Conservation (phyloP, 2,888 invertebrate species). For the Lampropteryx suffumata region DNA sequence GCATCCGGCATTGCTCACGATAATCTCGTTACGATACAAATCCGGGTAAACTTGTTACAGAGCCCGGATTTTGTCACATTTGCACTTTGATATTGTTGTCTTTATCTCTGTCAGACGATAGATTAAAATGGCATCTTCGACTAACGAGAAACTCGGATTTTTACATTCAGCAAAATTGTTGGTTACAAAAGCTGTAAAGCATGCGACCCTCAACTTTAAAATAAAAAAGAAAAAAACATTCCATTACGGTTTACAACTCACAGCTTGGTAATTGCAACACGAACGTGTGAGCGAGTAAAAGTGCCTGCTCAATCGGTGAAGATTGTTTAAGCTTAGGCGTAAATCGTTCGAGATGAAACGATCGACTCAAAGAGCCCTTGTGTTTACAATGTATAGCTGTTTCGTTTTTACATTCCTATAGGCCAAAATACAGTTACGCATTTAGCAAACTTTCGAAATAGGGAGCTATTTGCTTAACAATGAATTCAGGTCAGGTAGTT, state of each 20-base stretch:
- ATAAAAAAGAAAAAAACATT: slow-evolving; percentile 14
- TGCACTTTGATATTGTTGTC: not conserved
- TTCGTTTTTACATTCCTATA: slow-evolving; percentile 2
- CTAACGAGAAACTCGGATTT: too few species aligned
- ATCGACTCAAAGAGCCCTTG: slow-evolving; percentile 43
- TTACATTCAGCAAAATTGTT: too few species aligned
- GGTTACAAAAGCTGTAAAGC: too few species aligned
- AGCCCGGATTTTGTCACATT: slow-evolving; percentile 22
- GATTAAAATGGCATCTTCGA: too few species aligned
- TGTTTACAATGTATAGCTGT: slow-evolving; percentile 6
- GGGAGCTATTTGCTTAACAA: too few species aligned
- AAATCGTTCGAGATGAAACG: slow-evolving; percentile 51
- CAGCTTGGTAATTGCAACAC: slow-evolving; percentile 47
- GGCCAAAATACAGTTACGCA: too few species aligned
- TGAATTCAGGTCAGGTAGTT: too few species aligned
- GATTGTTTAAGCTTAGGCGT: slow-evolving; percentile 52
- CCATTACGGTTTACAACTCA: slow-evolving; percentile 26
- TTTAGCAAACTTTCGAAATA: too few species aligned
- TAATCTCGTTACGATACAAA: slow-evolving; percentile 65
- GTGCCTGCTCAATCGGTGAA: slow-evolving; percentile 49
- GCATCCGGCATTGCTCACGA: slow-evolving; percentile 48
- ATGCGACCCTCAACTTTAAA: too few species aligned
- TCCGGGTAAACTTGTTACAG: slow-evolving; percentile 52
- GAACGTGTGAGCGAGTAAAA: slow-evolving; percentile 41
- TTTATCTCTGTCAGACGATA: too few species aligned